These are phyloP conservation scores for Paracanthobrama guichenoti DNA, from an alignment of 2,113 vertebrate genomes.

Conservation along the genomic window DNA sequence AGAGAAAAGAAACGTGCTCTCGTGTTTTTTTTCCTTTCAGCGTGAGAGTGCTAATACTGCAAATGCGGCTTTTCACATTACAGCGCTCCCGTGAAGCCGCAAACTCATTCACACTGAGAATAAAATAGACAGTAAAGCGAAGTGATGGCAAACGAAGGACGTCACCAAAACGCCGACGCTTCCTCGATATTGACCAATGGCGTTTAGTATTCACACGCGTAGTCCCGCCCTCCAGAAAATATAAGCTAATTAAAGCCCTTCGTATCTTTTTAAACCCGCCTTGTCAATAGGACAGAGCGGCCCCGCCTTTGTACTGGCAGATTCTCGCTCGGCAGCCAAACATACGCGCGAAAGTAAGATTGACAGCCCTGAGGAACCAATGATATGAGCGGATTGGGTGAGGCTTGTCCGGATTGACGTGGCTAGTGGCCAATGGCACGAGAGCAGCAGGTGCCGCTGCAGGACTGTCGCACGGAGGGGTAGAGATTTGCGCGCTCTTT, in stretches of 20 bases:
- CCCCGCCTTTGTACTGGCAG: constrained; percentile 66
- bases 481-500: constrained; percentile 73
- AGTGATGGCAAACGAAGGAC: constrained; percentile 67
- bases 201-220: background rate
- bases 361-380: constrained; percentile 54
- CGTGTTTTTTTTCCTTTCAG: constrained; percentile 58
- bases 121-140: constrained; percentile 63
- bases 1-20: constrained; percentile 54
- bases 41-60: constrained; percentile 64
- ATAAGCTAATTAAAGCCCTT: constrained; percentile 61
- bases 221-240: constrained; percentile 37
- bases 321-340: constrained; percentile 59
- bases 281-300: constrained; percentile 47
- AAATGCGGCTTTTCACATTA: constrained; percentile 80
- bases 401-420: constrained; percentile 39
- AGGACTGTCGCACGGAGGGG: constrained; percentile 55
- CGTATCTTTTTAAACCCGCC: constrained; percentile 62
- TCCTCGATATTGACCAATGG: constrained; percentile 68
- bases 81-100: constrained; percentile 71
- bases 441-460: constrained; percentile 72
- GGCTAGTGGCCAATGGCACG: constrained; percentile 45
- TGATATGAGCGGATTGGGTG: constrained; percentile 7
- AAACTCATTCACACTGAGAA: constrained; percentile 70
- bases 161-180: constrained; percentile 57
- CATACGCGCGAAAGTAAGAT: background rate